phyloP scores from a whole-genome alignment of 2,113 vertebrate species.

The Heterotis niloticus region DNA sequence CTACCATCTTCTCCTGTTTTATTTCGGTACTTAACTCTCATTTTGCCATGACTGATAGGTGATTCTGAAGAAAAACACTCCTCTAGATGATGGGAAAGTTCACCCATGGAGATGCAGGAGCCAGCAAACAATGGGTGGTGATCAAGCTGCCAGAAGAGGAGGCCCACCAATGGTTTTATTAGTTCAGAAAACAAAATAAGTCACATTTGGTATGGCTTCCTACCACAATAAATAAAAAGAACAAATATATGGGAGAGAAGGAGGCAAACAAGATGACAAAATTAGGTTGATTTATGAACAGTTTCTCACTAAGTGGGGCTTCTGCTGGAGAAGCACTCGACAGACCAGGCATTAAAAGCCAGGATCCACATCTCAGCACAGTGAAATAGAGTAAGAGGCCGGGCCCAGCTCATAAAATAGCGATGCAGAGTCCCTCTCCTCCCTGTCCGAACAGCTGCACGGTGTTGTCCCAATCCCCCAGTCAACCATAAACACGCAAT shows the following conservation, averaged over 20 bases:
- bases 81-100: no score
- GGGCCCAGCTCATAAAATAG: conserved; percentile 51
- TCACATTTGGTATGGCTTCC: not conserved
- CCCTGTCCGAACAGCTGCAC: conserved; percentile 66
- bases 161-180: not conserved
- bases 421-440: conserved; percentile 36
- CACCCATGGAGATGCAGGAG: no score
- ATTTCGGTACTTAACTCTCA: no score
- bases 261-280: conserved; percentile 2
- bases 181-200: not conserved
- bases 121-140: no score
- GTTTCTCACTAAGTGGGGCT: conserved; percentile 45
- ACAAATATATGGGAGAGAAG: conserved; percentile 6
- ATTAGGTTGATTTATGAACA: not conserved
- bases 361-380: conserved; percentile 38
- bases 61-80: no score
- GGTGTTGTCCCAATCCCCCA: conserved; percentile 67
- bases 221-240: not conserved
- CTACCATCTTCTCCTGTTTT: no score
- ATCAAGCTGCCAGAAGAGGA: not conserved
- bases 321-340: conserved; percentile 50
- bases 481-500: conserved; percentile 76
- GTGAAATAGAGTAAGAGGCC: conserved; percentile 49
- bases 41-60: no score
- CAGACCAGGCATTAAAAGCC: conserved; percentile 51